Percentiles rank a stretch among this genome's conserved stretches.
Conservation (phyloP, 2,797 vertebrate genomes). For the Crenuchus spilurus region DNA sequence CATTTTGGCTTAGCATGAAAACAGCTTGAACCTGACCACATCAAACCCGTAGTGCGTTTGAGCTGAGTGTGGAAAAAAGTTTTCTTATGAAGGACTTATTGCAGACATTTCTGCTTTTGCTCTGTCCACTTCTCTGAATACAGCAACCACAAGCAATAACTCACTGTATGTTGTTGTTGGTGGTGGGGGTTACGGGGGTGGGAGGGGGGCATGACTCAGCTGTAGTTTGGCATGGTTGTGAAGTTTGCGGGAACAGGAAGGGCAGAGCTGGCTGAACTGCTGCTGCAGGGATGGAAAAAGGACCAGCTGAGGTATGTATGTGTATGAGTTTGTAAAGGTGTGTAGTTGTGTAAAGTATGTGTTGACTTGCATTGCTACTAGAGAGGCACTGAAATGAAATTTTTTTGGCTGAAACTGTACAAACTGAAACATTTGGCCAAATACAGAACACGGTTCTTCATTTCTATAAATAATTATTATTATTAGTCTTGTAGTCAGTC, state of each 20-base stretch:
- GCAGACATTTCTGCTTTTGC: neutral
- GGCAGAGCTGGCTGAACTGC: constrained; percentile 41
- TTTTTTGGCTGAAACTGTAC: too few species aligned
- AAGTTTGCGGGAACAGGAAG: constrained; percentile 57
- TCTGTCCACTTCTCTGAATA: neutral
- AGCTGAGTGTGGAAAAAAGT: neutral
- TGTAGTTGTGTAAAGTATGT: constrained; percentile 12
- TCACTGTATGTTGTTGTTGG: constrained; percentile 18
- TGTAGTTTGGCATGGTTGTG: constrained; percentile 42
- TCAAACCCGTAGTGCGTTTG: neutral
- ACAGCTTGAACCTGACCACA: neutral
- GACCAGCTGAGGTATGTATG: constrained; percentile 28
- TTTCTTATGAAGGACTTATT: neutral
- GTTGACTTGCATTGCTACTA: constrained; percentile 9
- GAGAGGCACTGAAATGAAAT: too few species aligned
- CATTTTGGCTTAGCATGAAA: neutral
- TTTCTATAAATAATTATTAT: too few species aligned
- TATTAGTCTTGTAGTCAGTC: too few species aligned
- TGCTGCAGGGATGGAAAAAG: constrained; percentile 48
- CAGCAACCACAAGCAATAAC: neutral
- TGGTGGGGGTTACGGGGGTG: constrained; percentile 26
- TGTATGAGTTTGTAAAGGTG: constrained; percentile 26
- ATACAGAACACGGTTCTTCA: too few species aligned
- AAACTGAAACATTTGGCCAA: too few species aligned
- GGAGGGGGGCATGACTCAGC: constrained; percentile 46